A percentile compares a stretch with the other conserved stretches of the same genome.
Conservation (phyloP, 2,888 invertebrate species). For the Acrobasis repandana region DNA sequence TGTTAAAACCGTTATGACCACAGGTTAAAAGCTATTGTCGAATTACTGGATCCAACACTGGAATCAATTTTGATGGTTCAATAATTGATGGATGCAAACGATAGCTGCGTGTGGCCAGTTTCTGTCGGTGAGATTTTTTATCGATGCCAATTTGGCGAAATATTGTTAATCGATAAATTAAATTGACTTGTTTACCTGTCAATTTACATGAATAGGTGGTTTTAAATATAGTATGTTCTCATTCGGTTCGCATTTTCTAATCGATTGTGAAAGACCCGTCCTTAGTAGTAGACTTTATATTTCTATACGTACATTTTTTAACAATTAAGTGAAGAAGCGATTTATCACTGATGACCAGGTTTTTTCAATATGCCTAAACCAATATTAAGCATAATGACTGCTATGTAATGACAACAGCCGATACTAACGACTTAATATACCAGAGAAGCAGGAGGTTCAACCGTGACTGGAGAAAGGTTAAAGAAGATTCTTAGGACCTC, state of each 20-base stretch:
- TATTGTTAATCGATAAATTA: background rate
- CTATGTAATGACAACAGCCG: too few relatives aligned
- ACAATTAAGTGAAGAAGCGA: too few relatives aligned
- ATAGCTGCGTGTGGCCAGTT: constrained; percentile 11
- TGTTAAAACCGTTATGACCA: constrained; percentile 57
- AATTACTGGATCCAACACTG: constrained; percentile 33
- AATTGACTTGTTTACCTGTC: background rate
- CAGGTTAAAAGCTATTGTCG: constrained; percentile 50
- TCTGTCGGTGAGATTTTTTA: background rate
- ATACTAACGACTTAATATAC: too few relatives aligned
- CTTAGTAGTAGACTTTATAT: too few relatives aligned
- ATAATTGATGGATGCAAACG: constrained; percentile 8
- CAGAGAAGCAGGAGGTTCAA: too few relatives aligned
- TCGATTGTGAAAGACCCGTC: background rate
- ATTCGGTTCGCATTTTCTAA: background rate
- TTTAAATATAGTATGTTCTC: background rate
- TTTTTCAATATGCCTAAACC: too few relatives aligned
- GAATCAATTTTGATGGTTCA: constrained; percentile 27
- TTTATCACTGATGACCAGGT: too few relatives aligned
- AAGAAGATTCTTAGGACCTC: too few relatives aligned
- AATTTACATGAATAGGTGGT: background rate
- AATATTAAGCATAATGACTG: too few relatives aligned
- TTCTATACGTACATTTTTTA: too few relatives aligned
- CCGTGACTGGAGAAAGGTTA: too few relatives aligned
- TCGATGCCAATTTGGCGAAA: background rate